These are phyloP conservation scores for Chaetoderma sp. DNA, from an alignment of 2,888 invertebrate genomes.

Conservation along the genomic window DNA sequence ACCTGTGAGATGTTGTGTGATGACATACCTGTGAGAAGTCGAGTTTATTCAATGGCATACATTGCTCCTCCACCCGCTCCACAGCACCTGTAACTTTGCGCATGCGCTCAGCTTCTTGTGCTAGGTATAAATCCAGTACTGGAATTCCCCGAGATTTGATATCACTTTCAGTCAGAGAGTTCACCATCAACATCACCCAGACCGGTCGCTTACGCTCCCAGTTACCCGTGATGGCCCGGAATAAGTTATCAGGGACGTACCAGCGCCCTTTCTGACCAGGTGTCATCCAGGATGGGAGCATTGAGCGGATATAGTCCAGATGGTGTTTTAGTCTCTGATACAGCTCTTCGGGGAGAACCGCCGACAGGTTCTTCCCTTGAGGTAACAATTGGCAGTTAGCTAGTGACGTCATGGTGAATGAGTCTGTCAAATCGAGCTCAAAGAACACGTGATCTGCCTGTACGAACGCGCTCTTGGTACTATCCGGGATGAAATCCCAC, in stretches of 20 bases:
- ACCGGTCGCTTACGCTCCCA: slow-evolving; percentile 74
- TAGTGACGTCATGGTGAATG: slow-evolving; percentile 70
- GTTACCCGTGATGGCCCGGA: slow-evolving; percentile 71
- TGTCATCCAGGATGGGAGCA: slow-evolving; percentile 71
- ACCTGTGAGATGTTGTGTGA: too few species aligned
- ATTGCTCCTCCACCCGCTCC: slow-evolving; percentile 73
- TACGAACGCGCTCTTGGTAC: slow-evolving; percentile 72
- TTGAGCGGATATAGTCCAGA: slow-evolving; percentile 69
- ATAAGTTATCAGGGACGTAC: slow-evolving; percentile 71
- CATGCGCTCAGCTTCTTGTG: slow-evolving; percentile 70
- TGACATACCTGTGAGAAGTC: slow-evolving; percentile 71
- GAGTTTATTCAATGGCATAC: slow-evolving; percentile 73
- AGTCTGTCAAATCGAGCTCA: slow-evolving; percentile 73
- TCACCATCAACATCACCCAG: slow-evolving; percentile 74
- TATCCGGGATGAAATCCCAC: slow-evolving; percentile 73
- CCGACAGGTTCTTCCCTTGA: slow-evolving; percentile 61
- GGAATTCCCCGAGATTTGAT: slow-evolving; percentile 70
- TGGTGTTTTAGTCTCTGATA: slow-evolving; percentile 70
- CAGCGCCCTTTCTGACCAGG: slow-evolving; percentile 67
- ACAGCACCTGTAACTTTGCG: slow-evolving; percentile 72
- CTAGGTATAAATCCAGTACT: slow-evolving; percentile 73
- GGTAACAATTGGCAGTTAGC: slow-evolving; percentile 72
- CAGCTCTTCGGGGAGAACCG: slow-evolving; percentile 69
- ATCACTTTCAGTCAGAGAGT: slow-evolving; percentile 72
- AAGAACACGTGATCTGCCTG: slow-evolving; percentile 71